phyloP scores from a whole-genome alignment of 1,140 invertebrate species.

The Spodoptera litura region DNA sequence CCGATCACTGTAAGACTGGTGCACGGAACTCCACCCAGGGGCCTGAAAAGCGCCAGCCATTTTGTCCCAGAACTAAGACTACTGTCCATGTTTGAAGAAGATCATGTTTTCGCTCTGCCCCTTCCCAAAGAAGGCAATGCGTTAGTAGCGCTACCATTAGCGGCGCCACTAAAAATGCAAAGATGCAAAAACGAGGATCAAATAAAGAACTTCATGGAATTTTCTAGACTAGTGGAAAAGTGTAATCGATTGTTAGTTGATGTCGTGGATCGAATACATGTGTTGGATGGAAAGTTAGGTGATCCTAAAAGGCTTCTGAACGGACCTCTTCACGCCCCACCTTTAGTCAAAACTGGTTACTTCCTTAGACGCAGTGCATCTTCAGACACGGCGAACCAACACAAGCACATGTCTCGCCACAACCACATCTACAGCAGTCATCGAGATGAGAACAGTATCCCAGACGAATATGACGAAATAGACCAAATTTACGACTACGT shows the following conservation, averaged over 20 bases:
- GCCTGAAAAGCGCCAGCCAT: constrained; percentile 91
- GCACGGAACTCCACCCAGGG: constrained; percentile 93
- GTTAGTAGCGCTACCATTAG: constrained; percentile 93
- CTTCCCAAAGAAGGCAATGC: constrained; percentile 92
- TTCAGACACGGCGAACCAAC: constrained; percentile 89
- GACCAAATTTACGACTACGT: constrained; percentile 99
- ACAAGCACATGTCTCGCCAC: constrained; percentile 82
- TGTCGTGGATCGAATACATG: constrained; percentile 93
- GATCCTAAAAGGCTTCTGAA: constrained; percentile 87
- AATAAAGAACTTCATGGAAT: constrained; percentile 92
- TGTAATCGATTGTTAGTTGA: constrained; percentile 92
- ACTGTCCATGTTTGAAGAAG: constrained; percentile 93
- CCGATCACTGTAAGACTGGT: constrained; percentile 96
- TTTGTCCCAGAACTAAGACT: constrained; percentile 94
- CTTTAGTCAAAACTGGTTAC: constrained; percentile 87
- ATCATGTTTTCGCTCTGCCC: constrained; percentile 94
- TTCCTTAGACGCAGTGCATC: constrained; percentile 90
- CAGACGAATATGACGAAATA: constrained; percentile 97
- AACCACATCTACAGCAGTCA: constrained; percentile 85
- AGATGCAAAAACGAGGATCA: constrained; percentile 94
- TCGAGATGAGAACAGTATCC: constrained; percentile 85
- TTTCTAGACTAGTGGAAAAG: constrained; percentile 92
- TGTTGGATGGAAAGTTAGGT: constrained; percentile 91
- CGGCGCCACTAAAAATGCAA: constrained; percentile 94
- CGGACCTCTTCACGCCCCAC: constrained; percentile 83